A percentile compares a stretch with the other conserved stretches of the same genome.
Evolutionary conservation across 2,888 invertebrate species (phyloP).

Genomic region (Mechanitis messenoides): DNA sequence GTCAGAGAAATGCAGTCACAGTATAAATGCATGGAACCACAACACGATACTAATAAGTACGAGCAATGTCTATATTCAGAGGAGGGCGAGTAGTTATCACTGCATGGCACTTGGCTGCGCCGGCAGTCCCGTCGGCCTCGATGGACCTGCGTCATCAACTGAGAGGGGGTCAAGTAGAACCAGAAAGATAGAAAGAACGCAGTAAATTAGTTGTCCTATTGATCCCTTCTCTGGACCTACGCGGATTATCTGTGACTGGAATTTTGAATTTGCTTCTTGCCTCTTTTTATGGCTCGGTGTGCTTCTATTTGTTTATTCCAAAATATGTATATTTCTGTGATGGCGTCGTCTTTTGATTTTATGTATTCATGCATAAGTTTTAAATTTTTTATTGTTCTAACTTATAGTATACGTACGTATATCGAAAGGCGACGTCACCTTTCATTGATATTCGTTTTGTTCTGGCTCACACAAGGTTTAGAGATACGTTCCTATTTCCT

Average conservation of each 20-base stretch:
- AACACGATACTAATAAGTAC: constrained; percentile 19
- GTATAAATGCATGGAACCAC: constrained; percentile 43
- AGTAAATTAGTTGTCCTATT: constrained; percentile 14
- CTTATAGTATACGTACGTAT: neutral
- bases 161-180: constrained; percentile 24
- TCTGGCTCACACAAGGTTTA: constrained; percentile 24
- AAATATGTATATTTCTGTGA: constrained; percentile 32
- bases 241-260: constrained; percentile 63
- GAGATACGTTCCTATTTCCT: constrained; percentile 9
- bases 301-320: constrained; percentile 59
- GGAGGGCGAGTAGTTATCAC: constrained; percentile 39
- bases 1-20: constrained; percentile 63
- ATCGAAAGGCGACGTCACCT: constrained; percentile 28
- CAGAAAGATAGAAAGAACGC: constrained; percentile 8
- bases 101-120: constrained; percentile 53
- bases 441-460: constrained; percentile 15
- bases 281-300: constrained; percentile 72
- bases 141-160: constrained; percentile 18
- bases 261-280: constrained; percentile 69
- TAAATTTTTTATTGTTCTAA: neutral
- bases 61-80: constrained; percentile 57
- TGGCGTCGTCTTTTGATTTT: constrained; percentile 30
- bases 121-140: constrained; percentile 26
- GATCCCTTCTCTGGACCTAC: constrained; percentile 26
- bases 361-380: constrained; percentile 4